These are phyloP conservation scores for Epinotia nisella DNA, from an alignment of 2,888 invertebrate species.

Conservation along the genomic window DNA sequence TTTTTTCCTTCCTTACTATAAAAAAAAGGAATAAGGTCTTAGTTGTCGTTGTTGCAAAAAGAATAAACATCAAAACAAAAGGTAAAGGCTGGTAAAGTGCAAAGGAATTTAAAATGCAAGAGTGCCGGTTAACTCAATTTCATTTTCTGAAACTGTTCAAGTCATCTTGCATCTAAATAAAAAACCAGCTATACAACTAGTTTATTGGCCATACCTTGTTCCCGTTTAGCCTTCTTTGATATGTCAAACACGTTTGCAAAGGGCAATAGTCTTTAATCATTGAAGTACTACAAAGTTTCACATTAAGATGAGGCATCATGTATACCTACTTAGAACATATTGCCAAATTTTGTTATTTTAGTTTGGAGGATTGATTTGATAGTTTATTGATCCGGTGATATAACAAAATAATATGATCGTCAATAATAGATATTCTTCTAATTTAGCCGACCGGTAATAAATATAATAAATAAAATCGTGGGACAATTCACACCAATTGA, in stretches of 20 bases:
- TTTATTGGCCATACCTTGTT: constrained; percentile 7
- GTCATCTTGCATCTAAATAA: neutral
- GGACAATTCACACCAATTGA: too few species aligned
- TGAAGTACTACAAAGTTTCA: neutral
- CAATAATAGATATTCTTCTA: too few species aligned
- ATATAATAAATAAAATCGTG: too few species aligned
- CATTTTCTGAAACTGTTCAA: constrained; percentile 9
- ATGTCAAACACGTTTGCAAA: constrained; percentile 29
- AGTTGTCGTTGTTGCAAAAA: too few species aligned
- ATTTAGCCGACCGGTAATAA: too few species aligned
- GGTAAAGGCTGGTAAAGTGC: too few species aligned
- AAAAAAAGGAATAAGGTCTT: too few species aligned
- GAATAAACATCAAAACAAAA: too few species aligned
- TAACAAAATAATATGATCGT: too few species aligned
- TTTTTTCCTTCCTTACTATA: too few species aligned
- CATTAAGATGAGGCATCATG: constrained; percentile 3
- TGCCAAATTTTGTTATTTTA: neutral
- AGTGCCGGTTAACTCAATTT: neutral
- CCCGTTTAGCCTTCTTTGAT: constrained; percentile 4
- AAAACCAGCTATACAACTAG: constrained; percentile 18
- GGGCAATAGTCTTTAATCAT: constrained; percentile 14
- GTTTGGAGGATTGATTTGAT: neutral
- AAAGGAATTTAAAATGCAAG: too few species aligned
- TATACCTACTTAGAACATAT: neutral
- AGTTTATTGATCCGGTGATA: too few species aligned